phyloP scores from a whole-genome alignment of 2,113 vertebrate species.

The Mesocricetus auratus region DNA sequence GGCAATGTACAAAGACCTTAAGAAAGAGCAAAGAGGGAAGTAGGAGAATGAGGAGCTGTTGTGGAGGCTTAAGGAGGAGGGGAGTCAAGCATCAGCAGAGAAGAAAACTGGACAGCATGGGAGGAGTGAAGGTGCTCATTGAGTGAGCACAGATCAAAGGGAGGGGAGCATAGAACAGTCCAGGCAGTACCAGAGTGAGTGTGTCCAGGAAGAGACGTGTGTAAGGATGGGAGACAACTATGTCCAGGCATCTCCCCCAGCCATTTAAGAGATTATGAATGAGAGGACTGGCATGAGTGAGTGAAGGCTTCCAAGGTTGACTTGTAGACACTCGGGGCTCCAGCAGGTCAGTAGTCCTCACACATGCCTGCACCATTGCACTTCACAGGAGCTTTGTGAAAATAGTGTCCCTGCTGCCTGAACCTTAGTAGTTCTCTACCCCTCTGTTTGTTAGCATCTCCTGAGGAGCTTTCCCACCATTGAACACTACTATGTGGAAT shows the following conservation, averaged over 20 bases:
- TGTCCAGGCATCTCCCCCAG: not conserved
- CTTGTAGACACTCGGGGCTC: not conserved
- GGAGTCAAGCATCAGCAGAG: not conserved
- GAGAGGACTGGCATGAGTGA: too few species aligned
- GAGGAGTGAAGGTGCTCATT: fast-evolving
- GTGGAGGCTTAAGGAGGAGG: not conserved
- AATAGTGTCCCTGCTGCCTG: not conserved
- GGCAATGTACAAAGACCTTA: not conserved
- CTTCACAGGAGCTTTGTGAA: not conserved
- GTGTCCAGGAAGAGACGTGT: not conserved
- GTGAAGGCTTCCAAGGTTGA: too few species aligned
- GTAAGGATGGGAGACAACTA: not conserved
- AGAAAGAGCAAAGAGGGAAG: not conserved
- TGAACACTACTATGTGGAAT: not conserved
- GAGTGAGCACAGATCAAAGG: not conserved
- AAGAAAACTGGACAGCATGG: not conserved
- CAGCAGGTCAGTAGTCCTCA: not conserved
- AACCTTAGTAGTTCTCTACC: not conserved
- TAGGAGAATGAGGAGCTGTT: too few species aligned
- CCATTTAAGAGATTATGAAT: not conserved
- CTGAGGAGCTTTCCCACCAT: not conserved
- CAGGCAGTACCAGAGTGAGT: not conserved
- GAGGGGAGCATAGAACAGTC: not conserved
- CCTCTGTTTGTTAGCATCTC: not conserved
- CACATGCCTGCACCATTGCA: not conserved